Percentiles rank a stretch among this genome's conserved stretches.
phyloP scores from a whole-genome alignment of 2,113 vertebrate genomes.

The Actenoides hombroni region DNA sequence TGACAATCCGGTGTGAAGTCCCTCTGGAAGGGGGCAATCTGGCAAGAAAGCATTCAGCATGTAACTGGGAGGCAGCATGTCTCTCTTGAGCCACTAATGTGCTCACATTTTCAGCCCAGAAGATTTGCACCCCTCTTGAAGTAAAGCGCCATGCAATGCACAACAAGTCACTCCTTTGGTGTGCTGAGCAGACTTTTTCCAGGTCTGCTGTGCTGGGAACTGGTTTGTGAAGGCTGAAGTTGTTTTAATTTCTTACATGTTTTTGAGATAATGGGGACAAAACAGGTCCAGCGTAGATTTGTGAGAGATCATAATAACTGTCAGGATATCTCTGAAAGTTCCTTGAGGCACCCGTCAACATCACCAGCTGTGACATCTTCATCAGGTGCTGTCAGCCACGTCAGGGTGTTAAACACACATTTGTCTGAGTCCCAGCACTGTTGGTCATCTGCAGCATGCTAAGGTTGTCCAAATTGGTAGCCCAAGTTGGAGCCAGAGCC shows the following conservation, averaged over 20 bases:
- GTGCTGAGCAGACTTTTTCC: background rate
- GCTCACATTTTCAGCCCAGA: background rate
- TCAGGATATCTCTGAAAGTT: background rate
- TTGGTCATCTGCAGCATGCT: background rate
- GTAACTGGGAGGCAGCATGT: fast-evolving
- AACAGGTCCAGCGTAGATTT: background rate
- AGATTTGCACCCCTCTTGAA: too few relatives aligned
- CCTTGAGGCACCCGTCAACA: background rate
- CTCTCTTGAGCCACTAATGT: background rate
- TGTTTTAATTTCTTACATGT: background rate
- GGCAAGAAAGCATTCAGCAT: background rate
- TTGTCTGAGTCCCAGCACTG: background rate
- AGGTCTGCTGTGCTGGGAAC: background rate
- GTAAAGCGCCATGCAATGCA: too few relatives aligned
- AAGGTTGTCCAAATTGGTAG: background rate
- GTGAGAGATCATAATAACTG: background rate
- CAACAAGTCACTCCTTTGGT: background rate
- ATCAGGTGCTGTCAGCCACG: background rate
- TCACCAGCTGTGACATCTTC: background rate
- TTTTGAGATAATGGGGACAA: background rate
- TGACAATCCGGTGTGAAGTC: background rate
- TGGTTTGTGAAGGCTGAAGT: background rate
- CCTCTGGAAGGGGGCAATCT: background rate
- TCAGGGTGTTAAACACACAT: background rate
- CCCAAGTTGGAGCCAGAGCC: background rate